A percentile compares a stretch with the other conserved stretches of the same genome.
Conservation (phyloP, 2,113 vertebrate species). For the Podarcis cretensis region DNA sequence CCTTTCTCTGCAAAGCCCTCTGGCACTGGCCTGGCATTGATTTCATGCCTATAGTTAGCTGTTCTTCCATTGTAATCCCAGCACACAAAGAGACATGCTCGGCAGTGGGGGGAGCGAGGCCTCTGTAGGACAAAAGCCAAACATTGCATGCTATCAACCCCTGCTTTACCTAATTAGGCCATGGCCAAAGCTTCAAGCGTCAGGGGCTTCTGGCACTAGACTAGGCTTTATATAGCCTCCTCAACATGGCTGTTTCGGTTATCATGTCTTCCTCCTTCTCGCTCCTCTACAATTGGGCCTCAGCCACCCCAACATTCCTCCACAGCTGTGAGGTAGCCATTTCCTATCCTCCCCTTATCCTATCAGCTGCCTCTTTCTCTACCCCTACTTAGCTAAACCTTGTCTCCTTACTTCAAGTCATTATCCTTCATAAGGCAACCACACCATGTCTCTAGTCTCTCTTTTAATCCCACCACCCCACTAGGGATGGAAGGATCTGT, state of each 20-base stretch:
- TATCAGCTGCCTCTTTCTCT: neutral
- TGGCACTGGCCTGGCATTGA: constrained; percentile 53
- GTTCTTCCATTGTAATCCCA: constrained; percentile 72
- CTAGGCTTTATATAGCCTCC: constrained; percentile 74
- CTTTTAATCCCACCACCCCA: neutral
- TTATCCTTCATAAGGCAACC: no score
- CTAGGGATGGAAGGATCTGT: neutral
- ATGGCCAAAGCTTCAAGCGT: constrained; percentile 64
- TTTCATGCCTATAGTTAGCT: constrained; percentile 75
- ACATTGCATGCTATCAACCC: constrained; percentile 60
- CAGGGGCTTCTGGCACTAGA: constrained; percentile 48
- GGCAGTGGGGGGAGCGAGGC: constrained; percentile 5
- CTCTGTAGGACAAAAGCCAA: constrained; percentile 56
- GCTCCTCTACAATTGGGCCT: constrained; percentile 8
- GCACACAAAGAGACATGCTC: constrained; percentile 67
- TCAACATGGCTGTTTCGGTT: constrained; percentile 68
- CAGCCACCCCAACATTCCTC: neutral
- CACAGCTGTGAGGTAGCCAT: neutral
- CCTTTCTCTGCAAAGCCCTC: neutral
- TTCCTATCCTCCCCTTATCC: neutral
- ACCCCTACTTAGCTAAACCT: neutral
- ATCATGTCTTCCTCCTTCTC: constrained; percentile 58
- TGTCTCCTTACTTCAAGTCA: neutral
- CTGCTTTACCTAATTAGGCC: constrained; percentile 76
- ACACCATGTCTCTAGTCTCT: neutral